Evolutionary conservation across 2,888 invertebrate genomes (phyloP), one percentile per base, ranked within the genome.

Genomic region (Saturnia japonica): DNA sequence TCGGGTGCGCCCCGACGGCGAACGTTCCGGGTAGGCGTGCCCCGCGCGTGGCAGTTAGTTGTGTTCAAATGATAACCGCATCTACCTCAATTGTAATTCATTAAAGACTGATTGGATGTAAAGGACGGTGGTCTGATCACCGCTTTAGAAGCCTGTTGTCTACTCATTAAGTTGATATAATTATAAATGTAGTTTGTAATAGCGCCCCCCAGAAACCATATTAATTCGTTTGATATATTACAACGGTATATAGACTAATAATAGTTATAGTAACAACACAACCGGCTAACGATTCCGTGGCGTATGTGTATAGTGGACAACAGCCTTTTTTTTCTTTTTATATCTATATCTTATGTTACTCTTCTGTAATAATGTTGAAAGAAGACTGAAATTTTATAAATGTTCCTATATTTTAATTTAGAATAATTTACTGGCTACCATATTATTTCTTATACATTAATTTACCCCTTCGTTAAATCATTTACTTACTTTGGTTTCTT

Each of bases 331-430:
- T 54, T 22, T 80, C 85, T 82, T 82, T 80, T 85, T 83, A 87
- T 85, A 74, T 83, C 81, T 79, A 78, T 78, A 76, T 80, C 88
- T 90, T 91, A 88, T 84, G 89, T 91, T 91, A 89, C 83, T 86
- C 86, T 88, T 88, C 89, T 90, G 88, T 90, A 89, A 90, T 87
- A 89, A 89, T 91, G 88, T 91, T 89, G 84, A 87, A 87, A 81
- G 84, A 91, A 93, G 93, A 93, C 93, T 93, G 93, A 94, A 87
- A 88, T 89, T 88, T 91, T 89, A 87, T 88, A 89, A 89, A 91
- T 91, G 94, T 94, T 94, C 94, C 94, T 94, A 93, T 93, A 91
- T 91, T 93, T 90, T 91, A 90, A 88, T 93, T 94, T 93, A 93
- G 91, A 90, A 88, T 93, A 91, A 90, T 92, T 92, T 91, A 91